Evolutionary conservation across 2,888 invertebrate genomes (phyloP).

Genomic region (Apodemia hepburni): DNA sequence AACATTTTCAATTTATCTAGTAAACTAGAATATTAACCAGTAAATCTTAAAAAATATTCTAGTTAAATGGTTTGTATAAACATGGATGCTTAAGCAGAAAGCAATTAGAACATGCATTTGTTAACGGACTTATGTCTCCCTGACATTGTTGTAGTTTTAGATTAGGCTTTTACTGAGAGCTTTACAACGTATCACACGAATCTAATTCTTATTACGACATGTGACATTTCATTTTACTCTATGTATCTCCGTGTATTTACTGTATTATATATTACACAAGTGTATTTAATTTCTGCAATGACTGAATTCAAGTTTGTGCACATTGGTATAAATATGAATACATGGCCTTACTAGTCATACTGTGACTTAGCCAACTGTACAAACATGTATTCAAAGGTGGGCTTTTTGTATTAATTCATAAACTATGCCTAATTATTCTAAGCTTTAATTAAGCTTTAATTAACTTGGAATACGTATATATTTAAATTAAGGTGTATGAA

Average conservation of each 20-base stretch:
- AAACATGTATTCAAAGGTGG: constrained; percentile 65
- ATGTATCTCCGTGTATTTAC: constrained; percentile 16
- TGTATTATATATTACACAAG: constrained; percentile 29
- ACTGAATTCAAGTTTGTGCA: constrained; percentile 56
- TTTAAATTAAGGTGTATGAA: too few species aligned
- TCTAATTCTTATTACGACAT: constrained; percentile 29
- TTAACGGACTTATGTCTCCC: constrained; percentile 37
- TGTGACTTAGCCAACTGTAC: constrained; percentile 44
- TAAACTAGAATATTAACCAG: too few species aligned
- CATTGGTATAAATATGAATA: constrained; percentile 64
- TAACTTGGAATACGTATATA: background rate
- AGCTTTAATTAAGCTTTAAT: constrained; percentile 1
- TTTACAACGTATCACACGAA: constrained; percentile 22
- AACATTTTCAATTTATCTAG: too few species aligned
- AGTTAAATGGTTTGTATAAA: background rate
- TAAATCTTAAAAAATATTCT: background rate
- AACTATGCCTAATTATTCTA: too few species aligned
- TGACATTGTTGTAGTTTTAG: constrained; percentile 43
- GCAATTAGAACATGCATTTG: constrained; percentile 27
- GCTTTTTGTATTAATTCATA: too few species aligned
- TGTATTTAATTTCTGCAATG: constrained; percentile 47
- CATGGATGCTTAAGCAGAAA: background rate
- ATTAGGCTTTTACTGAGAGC: constrained; percentile 30
- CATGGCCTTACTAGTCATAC: constrained; percentile 51
- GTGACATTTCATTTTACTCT: constrained; percentile 33